Percentiles rank a stretch among this genome's conserved stretches.
Conservation (phyloP, 2,113 vertebrate genomes). For the Centrocercus urophasianus region DNA sequence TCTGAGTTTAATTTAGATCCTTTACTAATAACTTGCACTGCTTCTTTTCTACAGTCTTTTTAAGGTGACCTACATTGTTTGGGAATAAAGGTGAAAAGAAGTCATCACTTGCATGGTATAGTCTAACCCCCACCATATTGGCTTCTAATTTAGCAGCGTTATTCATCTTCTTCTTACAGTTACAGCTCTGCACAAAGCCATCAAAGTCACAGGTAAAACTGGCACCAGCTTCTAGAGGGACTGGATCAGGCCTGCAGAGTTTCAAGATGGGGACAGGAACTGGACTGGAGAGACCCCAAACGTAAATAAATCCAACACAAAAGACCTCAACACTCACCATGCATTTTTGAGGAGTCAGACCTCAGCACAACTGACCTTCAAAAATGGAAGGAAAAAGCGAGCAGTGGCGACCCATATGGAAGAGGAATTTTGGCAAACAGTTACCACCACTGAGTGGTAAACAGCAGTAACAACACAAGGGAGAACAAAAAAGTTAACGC, state of each 20-base stretch:
- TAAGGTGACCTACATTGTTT: slow-evolving; percentile 22
- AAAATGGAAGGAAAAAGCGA: slow-evolving; percentile 1
- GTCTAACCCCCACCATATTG: background rate
- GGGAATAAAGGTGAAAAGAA: slow-evolving; percentile 43
- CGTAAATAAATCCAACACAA: background rate
- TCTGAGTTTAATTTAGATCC: background rate
- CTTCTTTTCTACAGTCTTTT: background rate
- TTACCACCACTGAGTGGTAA: background rate
- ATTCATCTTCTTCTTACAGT: background rate
- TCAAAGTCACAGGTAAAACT: slow-evolving; percentile 16
- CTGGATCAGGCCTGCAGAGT: background rate
- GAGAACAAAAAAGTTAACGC: background rate
- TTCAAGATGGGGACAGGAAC: background rate
- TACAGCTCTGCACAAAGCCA: background rate
- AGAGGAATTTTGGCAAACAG: background rate
- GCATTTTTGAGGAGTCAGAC: background rate
- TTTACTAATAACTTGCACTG: background rate
- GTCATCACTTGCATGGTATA: background rate
- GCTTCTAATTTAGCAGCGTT: slow-evolving; percentile 1
- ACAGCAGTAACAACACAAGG: background rate
- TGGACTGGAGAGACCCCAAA: background rate
- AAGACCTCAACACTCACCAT: background rate
- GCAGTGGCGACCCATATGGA: background rate
- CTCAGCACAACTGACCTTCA: slow-evolving; percentile 11
- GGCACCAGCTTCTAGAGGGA: background rate